Base-by-base conservation (phyloP, 2,113 vertebrate species). In the Tricholaema leucomelas region DNA sequence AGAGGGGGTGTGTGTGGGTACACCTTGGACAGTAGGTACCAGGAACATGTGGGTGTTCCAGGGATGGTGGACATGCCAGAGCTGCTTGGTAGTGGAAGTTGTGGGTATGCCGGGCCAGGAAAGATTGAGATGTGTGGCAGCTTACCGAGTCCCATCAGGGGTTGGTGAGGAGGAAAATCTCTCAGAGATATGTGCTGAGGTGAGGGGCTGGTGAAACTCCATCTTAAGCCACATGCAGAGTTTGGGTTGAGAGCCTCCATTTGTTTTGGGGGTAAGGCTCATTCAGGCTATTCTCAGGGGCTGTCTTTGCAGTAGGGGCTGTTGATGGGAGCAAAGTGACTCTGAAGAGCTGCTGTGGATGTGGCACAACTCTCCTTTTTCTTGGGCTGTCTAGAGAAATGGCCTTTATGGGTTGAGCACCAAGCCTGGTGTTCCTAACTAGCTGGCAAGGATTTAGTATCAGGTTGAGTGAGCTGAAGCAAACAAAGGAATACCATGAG, bases 1-100 rank as follows among this genome's bases (percentile, higher is more conserved):
- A 0, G 0, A 3, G 88, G 27, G 27, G 25, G 4, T 3, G 44
- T 1, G 25, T 2, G 11, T 5, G 55, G 35, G 19, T 5, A 6
- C 5, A 24, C 8, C 38, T 18, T 0, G 10, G 59, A 3, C 2
- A 56, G 31, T 2, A 2, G 60, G 66, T 21, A 0, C 8, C 0
- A 4, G 36, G 54, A 31, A 4, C 0, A 1, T 2, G 19, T 2
- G 44, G 8, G 16, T 9, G 48, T 31, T 56, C 8, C 28, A 0
- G 63, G 31, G 58, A 18, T 9, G 54, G 5, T 42, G 78, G 81
- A 11, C 5, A 2, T 12, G 44, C 38, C 3, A 8, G 63, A 27
- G 27, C 23, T 59, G 56, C 36, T 16, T 70, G 36, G 12, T 10
- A 2, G 1, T 4, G 50, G 48, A 55, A 79, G 60, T 0, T 56